Evolutionary conservation across 92 coral and sea anemone genomes (phyloP), one percentile per base, ranked within the genome.

Genomic region (Phenganax subtilis): DNA sequence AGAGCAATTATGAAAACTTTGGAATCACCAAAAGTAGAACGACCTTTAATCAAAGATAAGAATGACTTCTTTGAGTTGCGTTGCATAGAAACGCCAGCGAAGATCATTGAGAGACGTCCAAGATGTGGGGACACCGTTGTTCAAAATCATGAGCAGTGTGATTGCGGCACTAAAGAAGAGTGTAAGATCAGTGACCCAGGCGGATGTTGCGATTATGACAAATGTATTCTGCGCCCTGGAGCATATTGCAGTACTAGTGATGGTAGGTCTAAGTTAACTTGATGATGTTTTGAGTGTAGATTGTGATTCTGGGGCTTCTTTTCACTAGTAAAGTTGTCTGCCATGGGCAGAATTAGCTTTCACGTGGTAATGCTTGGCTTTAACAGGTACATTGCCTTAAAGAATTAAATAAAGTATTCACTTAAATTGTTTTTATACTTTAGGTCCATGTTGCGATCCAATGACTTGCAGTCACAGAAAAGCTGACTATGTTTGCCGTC

Each of bases 101-200:
- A 20, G 31, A 62, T 79, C 25, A 65, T 79, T 12, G 74, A 63
- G 0, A 53, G 74, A 29, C 73, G 83, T 10, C 82, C 83, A 29
- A 44, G 86, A 11, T 94, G 98, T 76, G 98, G 98, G 30, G 93
- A 94, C 81, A 86, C 81, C 70, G 61, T 92, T 6, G 87, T 83
- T 2, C 97, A 94, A 75, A 56, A 56, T 17, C 69, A 12, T 3
- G 98, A 94, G 57, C 89, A 89, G 73, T 94, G 98, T 80, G 98
- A 94, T 75, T 94, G 98, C 76, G 98, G 98, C 14, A 86, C 88
- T 54, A 55, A n/a, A 0, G 55, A 60, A 6, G 88, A 97, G 9
- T 94, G 98, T 74, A 76, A 76, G 25, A 75, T 75, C 25, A 44
- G 57, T 6, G 85, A 78, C 27, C 72, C 87, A 12, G 92, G 89